A percentile compares a stretch with the other conserved stretches of the same genome.
Conservation (phyloP, 2,888 invertebrate genomes). For the Cheilosia grossa region DNA sequence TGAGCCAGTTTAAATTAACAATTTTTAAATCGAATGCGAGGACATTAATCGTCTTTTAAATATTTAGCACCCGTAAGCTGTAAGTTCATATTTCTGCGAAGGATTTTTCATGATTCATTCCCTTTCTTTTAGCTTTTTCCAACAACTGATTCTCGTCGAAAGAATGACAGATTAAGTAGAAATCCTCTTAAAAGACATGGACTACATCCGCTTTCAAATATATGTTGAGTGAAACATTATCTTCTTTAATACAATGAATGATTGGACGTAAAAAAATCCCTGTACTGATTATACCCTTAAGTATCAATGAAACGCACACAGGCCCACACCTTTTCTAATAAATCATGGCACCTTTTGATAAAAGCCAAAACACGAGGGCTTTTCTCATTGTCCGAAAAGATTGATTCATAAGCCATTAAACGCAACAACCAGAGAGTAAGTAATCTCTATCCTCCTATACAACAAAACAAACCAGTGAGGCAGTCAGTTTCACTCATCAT, state of each 20-base stretch:
- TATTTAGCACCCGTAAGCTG: too few relatives aligned
- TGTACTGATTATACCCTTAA: conserved; percentile 49
- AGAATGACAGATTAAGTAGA: too few relatives aligned
- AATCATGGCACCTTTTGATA: conserved; percentile 69
- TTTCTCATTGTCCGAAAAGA: conserved; percentile 59
- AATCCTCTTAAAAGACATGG: too few relatives aligned
- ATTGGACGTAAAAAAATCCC: conserved; percentile 55
- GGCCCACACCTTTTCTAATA: conserved; percentile 37
- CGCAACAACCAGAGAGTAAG: conserved; percentile 67
- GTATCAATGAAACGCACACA: conserved; percentile 49
- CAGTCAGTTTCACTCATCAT: conserved; percentile 68
- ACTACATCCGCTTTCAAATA: too few relatives aligned
- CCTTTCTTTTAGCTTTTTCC: too few relatives aligned
- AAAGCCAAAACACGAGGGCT: conserved; percentile 58
- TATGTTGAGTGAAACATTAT: background rate
- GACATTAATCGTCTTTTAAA: too few relatives aligned
- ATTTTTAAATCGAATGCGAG: too few relatives aligned
- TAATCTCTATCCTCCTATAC: conserved; percentile 56
- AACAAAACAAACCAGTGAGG: conserved; percentile 42
- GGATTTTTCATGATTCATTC: too few relatives aligned
- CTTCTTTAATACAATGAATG: conserved; percentile 63
- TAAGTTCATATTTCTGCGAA: too few relatives aligned
- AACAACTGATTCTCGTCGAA: too few relatives aligned
- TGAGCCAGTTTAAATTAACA: too few relatives aligned
- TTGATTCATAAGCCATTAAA: conserved; percentile 71